Percentiles rank a stretch among this genome's conserved stretches.
Evolutionary conservation across 2,113 vertebrate species (phyloP).

Genomic region (Odocoileus hemionus): DNA sequence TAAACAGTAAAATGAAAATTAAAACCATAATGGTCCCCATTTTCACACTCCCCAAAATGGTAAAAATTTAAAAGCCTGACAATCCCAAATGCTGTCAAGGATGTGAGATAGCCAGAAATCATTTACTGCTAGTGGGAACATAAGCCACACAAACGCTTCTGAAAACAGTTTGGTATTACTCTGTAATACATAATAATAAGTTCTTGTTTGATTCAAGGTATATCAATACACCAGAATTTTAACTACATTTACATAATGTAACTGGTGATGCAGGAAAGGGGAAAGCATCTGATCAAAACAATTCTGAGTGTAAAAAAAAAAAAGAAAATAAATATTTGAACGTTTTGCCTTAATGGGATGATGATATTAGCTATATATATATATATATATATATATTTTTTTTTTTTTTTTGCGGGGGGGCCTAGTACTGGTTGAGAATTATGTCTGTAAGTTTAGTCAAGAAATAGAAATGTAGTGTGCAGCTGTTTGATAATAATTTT

Average conservation of each 20-base stretch:
- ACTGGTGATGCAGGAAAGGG: background rate
- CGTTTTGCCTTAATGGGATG: background rate
- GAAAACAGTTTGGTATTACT: background rate
- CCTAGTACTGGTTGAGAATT: background rate
- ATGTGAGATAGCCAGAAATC: background rate
- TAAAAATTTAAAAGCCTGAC: background rate
- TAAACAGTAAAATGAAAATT: conserved; percentile 19
- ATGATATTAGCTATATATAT: background rate
- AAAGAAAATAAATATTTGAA: background rate
- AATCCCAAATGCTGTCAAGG: background rate
- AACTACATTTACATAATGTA: background rate
- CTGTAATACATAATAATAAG: background rate
- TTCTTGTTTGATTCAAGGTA: background rate
- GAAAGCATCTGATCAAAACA: background rate
- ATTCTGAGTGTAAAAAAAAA: background rate
- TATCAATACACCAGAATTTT: background rate
- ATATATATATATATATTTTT: background rate
- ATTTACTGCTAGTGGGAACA: background rate
- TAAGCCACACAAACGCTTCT: background rate
- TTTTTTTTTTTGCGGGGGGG: background rate
- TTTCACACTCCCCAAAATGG: background rate
- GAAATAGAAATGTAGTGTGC: background rate
- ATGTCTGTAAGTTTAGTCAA: conserved; percentile 2
- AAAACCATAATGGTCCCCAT: background rate
- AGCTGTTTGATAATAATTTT: background rate